These are phyloP conservation scores for Exocentrus adspersus DNA, from an alignment of 2,888 invertebrate genomes.

Conservation along the genomic window DNA sequence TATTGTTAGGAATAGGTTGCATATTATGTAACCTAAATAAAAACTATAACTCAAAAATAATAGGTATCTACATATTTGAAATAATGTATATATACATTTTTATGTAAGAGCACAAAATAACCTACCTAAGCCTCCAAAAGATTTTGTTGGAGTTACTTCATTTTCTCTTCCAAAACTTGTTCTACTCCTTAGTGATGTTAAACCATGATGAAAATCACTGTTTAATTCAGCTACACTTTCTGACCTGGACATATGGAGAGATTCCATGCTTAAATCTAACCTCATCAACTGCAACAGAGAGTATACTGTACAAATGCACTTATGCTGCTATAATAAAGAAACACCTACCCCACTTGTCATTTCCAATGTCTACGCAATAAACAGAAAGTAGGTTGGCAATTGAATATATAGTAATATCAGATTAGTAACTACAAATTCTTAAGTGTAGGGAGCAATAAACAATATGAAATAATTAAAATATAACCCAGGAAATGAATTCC, in stretches of 20 bases:
- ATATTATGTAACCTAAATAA: no score
- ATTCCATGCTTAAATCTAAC: slow-evolving; percentile 83
- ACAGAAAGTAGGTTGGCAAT: slow-evolving; percentile 34
- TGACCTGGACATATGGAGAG: slow-evolving; percentile 79
- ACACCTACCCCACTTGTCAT: slow-evolving; percentile 74
- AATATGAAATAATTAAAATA: no score
- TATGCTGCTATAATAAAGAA: slow-evolving; percentile 44
- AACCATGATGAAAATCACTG: slow-evolving; percentile 66
- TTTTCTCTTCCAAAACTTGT: slow-evolving; percentile 62
- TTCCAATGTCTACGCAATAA: slow-evolving; percentile 73
- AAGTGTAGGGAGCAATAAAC: no score
- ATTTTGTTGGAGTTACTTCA: slow-evolving; percentile 74
- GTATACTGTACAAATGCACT: neutral
- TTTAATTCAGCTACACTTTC: slow-evolving; percentile 87
- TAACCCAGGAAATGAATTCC: no score
- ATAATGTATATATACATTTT: no score
- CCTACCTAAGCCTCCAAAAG: slow-evolving; percentile 86
- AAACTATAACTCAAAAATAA: no score
- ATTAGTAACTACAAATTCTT: no score
- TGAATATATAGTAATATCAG: neutral
- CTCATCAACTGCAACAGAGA: slow-evolving; percentile 75
- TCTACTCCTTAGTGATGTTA: slow-evolving; percentile 56
- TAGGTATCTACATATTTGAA: no score
- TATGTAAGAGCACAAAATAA: no score
- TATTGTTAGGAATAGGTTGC: no score